Evolutionary conservation across 2,888 invertebrate genomes (phyloP).

Genomic region (Hydropsyche betteni): DNA sequence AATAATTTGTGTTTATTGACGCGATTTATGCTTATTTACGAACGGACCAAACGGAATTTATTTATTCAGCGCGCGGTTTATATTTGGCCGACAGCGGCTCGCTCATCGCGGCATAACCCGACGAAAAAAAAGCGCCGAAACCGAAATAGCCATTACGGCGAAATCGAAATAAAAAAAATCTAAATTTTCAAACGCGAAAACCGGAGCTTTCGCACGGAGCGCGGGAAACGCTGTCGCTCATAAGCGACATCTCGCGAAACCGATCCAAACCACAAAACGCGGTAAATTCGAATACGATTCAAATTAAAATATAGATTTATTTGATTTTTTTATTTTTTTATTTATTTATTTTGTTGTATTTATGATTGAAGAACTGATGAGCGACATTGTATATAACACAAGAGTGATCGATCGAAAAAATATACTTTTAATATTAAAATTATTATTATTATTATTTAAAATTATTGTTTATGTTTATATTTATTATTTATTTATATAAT

Average conservation of each 20-base stretch:
- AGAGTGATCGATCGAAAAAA: slow-evolving; percentile 1
- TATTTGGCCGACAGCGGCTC: slow-evolving; percentile 17
- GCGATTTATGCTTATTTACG: slow-evolving; percentile 30
- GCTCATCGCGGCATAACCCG: slow-evolving; percentile 15
- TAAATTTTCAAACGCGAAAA: neutral
- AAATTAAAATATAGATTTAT: neutral
- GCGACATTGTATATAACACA: slow-evolving; percentile 5
- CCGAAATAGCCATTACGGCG: slow-evolving; percentile 31
- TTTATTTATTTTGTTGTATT: too few species aligned
- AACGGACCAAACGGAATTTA: slow-evolving; percentile 31
- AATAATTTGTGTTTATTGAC: slow-evolving; percentile 32
- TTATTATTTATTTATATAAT: neutral
- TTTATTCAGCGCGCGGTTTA: slow-evolving; percentile 35
- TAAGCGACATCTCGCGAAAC: slow-evolving; percentile 49
- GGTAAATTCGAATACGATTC: neutral
- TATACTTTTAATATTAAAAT: neutral
- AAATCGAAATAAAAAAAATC: neutral
- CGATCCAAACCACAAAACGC: neutral
- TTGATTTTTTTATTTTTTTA: too few species aligned
- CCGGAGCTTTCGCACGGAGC: slow-evolving; percentile 55
- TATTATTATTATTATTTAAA: too few species aligned
- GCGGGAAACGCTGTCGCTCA: slow-evolving; percentile 56
- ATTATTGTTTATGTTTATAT: neutral
- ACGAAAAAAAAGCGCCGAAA: neutral
- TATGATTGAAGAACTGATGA: neutral